Percentiles rank a stretch among this genome's conserved stretches.
Conservation (phyloP, 1,140 invertebrate genomes). For the Armadillidium nasatum region DNA sequence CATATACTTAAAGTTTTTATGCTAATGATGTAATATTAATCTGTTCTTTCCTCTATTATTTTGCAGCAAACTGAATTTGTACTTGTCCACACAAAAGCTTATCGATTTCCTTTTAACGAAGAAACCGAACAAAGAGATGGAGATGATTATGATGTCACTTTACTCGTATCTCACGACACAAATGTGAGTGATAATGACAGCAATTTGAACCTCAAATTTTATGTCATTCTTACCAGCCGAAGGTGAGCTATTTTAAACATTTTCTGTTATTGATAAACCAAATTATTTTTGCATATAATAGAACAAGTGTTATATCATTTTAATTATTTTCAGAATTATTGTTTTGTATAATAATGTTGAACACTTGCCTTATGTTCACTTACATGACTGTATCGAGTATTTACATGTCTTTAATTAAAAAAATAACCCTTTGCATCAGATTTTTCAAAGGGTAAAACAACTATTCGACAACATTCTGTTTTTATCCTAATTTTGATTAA, state of each 20-base stretch:
- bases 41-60: background rate
- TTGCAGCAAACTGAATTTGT: conserved; percentile 43
- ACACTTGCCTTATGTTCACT: too few species aligned
- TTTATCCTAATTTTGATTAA: too few species aligned
- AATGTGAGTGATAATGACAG: conserved; percentile 48
- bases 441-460: too few species aligned
- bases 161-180: conserved; percentile 49
- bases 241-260: conserved; percentile 47
- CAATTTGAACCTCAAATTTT: conserved; percentile 63
- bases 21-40: background rate
- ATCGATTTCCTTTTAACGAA: conserved; percentile 58
- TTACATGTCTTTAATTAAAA: too few species aligned
- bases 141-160: conserved; percentile 65
- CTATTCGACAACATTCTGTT: too few species aligned
- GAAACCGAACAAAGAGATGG: conserved; percentile 60
- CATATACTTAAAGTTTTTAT: conserved; percentile 1
- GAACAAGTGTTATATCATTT: too few species aligned
- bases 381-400: too few species aligned
- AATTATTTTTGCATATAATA: too few species aligned
- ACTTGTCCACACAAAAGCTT: conserved; percentile 57
- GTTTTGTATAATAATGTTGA: too few species aligned
- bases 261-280: too few species aligned
- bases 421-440: too few species aligned
- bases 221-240: conserved; percentile 65
- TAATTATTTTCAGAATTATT: too few species aligned